Conservation (phyloP, 2,797 vertebrate species). For the Sebastes oblongus region DNA sequence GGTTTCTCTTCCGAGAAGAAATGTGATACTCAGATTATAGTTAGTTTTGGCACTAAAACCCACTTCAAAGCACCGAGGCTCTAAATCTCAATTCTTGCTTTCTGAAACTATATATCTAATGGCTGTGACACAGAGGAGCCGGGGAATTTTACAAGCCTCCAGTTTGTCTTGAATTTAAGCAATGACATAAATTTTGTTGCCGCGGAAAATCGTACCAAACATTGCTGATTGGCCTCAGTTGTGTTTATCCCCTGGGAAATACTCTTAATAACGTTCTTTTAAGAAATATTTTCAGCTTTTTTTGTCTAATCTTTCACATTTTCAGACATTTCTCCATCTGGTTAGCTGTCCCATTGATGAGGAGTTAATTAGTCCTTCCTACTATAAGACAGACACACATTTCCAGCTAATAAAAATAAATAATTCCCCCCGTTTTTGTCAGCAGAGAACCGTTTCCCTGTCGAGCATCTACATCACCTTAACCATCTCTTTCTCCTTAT, state of each 20-base stretch:
- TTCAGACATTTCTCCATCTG: neutral
- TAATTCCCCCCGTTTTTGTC: neutral
- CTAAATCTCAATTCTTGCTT: slow-evolving; percentile 35
- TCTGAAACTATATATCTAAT: slow-evolving; percentile 32
- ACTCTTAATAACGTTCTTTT: neutral
- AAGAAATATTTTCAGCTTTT: neutral
- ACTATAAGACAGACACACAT: neutral
- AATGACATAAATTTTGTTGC: slow-evolving; percentile 17
- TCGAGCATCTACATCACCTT: slow-evolving; percentile 21
- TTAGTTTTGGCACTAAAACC: slow-evolving; percentile 45
- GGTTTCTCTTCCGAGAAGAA: slow-evolving; percentile 42
- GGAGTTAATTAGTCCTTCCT: slow-evolving; percentile 9
- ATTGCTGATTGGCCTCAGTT: neutral
- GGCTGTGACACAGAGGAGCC: slow-evolving; percentile 34
- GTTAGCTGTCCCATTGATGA: neutral
- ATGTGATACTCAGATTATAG: slow-evolving; percentile 48
- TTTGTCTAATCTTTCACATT: neutral
- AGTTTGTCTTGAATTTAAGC: slow-evolving; percentile 16
- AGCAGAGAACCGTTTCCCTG: neutral
- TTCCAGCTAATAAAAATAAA: slow-evolving; percentile 1
- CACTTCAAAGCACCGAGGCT: slow-evolving; percentile 34
- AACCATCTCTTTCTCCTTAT: slow-evolving; percentile 13
- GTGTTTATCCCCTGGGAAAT: slow-evolving; percentile 16
- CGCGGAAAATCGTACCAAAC: neutral
- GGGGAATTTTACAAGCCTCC: slow-evolving; percentile 25